Evolutionary conservation across 2,888 invertebrate species (phyloP).

Genomic region (Chironomus riparius): DNA sequence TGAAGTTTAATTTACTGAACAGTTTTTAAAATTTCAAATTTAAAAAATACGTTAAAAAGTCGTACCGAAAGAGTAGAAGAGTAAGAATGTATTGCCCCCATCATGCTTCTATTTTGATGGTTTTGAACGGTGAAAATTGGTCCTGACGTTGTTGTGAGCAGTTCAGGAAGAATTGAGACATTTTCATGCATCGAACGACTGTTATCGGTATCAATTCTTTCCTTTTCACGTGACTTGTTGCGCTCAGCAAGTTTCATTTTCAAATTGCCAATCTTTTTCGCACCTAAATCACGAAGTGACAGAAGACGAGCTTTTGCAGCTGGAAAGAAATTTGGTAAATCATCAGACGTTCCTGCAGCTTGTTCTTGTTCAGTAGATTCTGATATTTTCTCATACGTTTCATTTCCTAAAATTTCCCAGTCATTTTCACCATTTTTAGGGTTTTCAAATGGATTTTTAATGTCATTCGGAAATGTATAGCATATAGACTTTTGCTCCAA

Average conservation of each 20-base stretch:
- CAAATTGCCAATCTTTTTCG: slow-evolving; percentile 56
- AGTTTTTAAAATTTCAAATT: no score
- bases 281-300: slow-evolving; percentile 58
- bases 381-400: slow-evolving; percentile 28
- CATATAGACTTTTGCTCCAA: slow-evolving; percentile 67
- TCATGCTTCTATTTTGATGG: slow-evolving; percentile 38
- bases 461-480: slow-evolving; percentile 56
- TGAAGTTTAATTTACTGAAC: no score
- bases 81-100: slow-evolving; percentile 40
- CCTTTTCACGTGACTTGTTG: slow-evolving; percentile 27
- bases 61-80: slow-evolving; percentile 39
- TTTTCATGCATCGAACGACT: slow-evolving; percentile 39
- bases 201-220: neutral
- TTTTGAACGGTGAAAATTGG: slow-evolving; percentile 41
- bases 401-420: slow-evolving; percentile 40
- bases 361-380: neutral
- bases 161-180: slow-evolving; percentile 40
- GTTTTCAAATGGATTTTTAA: slow-evolving; percentile 33
- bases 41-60: neutral
- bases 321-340: slow-evolving; percentile 35
- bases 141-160: slow-evolving; percentile 38
- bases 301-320: slow-evolving; percentile 49
- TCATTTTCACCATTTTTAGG: slow-evolving; percentile 25
- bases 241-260: slow-evolving; percentile 52
- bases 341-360: neutral